phyloP scores from a whole-genome alignment of 2,888 invertebrate species.

The Pantelozetes paolii region DNA sequence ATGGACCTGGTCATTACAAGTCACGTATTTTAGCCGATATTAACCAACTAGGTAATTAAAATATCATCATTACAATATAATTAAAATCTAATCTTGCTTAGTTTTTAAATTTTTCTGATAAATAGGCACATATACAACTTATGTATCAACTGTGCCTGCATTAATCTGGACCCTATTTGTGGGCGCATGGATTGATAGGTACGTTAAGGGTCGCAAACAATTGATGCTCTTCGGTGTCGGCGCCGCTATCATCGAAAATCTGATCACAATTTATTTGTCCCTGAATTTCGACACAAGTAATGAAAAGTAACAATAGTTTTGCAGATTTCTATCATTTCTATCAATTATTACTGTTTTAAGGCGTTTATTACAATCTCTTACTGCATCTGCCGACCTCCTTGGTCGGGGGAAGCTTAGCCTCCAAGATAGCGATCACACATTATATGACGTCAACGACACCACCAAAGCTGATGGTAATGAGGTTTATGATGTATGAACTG shows the following conservation, averaged over 20 bases:
- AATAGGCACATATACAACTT: neutral
- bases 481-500: conserved; percentile 8
- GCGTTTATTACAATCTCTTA: neutral
- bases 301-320: neutral
- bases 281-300: neutral
- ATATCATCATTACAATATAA: neutral
- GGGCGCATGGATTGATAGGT: conserved; percentile 16
- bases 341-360: neutral
- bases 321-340: neutral
- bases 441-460: conserved; percentile 12
- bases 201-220: neutral
- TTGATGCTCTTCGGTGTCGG: neutral
- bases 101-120: neutral
- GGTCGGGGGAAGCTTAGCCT: neutral
- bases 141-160: neutral
- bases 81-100: neutral
- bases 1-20: neutral
- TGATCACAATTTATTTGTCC: neutral
- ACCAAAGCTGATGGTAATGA: neutral
- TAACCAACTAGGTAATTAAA: neutral
- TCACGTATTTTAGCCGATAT: conserved; percentile 26
- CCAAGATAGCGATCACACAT: neutral
- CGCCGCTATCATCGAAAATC: neutral
- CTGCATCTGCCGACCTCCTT: neutral
- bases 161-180: neutral